phyloP scores from a whole-genome alignment of 2,888 invertebrate species.

The Parnassius mnemosyne region DNA sequence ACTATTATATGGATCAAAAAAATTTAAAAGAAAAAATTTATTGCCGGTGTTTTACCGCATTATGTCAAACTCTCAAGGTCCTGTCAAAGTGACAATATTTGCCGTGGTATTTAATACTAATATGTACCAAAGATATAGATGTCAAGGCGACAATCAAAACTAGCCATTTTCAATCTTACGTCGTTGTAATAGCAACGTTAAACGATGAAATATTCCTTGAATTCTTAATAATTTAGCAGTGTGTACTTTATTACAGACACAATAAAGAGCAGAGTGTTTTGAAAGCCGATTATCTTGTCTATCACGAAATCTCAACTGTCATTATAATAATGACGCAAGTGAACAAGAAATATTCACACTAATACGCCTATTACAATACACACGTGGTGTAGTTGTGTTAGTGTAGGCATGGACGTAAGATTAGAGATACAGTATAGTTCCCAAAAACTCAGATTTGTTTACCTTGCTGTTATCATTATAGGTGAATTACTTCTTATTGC shows the following conservation, averaged over 20 bases:
- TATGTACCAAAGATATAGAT: constrained; percentile 51
- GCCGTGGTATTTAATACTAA: constrained; percentile 41
- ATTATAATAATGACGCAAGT: constrained; percentile 29
- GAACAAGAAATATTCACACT: constrained; percentile 17
- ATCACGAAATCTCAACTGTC: constrained; percentile 29
- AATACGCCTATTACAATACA: constrained; percentile 1
- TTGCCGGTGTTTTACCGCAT: constrained; percentile 34
- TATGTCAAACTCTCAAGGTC: constrained; percentile 50
- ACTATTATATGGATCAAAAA: constrained; percentile 29
- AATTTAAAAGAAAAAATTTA: constrained; percentile 36
- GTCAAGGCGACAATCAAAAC: constrained; percentile 47
- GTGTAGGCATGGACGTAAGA: no score
- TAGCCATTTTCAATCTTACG: constrained; percentile 29
- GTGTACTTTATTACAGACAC: constrained; percentile 26
- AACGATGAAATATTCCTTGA: constrained; percentile 1
- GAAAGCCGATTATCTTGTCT: constrained; percentile 29
- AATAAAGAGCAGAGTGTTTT: constrained; percentile 26
- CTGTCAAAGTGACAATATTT: constrained; percentile 50
- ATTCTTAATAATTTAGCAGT: constrained; percentile 19
- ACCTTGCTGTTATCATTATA: no score
- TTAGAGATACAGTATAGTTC: no score
- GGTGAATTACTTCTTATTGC: no score
- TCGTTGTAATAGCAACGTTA: constrained; percentile 11
- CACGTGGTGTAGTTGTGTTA: neutral
- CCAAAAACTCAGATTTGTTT: no score